A percentile compares a stretch with the other conserved stretches of the same genome.
Conservation (phyloP, 2,888 invertebrate genomes). For the Sepiola atlantica region DNA sequence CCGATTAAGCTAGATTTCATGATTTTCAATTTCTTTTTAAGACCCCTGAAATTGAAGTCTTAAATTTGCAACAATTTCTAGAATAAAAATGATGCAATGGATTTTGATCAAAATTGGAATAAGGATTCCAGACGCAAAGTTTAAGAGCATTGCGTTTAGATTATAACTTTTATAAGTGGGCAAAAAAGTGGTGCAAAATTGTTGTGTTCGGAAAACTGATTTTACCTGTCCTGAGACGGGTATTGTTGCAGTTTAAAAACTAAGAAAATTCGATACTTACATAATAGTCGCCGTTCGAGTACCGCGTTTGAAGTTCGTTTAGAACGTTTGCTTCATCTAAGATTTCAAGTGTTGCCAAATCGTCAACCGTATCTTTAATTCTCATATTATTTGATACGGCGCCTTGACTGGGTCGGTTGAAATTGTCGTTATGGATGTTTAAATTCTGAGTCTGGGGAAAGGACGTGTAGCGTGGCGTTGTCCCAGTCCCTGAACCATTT, state of each 20-base stretch:
- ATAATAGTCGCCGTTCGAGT: conserved; percentile 58
- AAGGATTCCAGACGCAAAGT: too few relatives aligned
- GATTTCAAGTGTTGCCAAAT: conserved; percentile 55
- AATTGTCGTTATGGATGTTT: neutral
- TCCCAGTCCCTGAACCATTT: neutral
- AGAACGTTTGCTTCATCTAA: conserved; percentile 63
- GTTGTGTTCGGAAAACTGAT: neutral
- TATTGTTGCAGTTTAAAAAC: neutral
- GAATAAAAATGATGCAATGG: too few relatives aligned
- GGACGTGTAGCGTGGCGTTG: neutral
- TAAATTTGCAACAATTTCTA: too few relatives aligned
- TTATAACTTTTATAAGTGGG: too few relatives aligned
- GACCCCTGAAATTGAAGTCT: too few relatives aligned
- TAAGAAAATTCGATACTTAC: conserved; percentile 55
- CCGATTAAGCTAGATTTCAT: too few relatives aligned
- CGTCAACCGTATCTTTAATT: neutral
- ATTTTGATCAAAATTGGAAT: too few relatives aligned
- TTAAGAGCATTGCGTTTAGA: too few relatives aligned
- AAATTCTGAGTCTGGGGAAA: neutral
- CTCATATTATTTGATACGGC: neutral
- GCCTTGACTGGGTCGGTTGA: too few relatives aligned
- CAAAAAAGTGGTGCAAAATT: too few relatives aligned
- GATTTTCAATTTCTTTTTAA: too few relatives aligned
- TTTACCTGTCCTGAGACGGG: neutral
- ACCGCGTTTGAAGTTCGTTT: conserved; percentile 58